Base-by-base conservation (phyloP, 2,888 invertebrate species). In the Trichopria drosophilae region DNA sequence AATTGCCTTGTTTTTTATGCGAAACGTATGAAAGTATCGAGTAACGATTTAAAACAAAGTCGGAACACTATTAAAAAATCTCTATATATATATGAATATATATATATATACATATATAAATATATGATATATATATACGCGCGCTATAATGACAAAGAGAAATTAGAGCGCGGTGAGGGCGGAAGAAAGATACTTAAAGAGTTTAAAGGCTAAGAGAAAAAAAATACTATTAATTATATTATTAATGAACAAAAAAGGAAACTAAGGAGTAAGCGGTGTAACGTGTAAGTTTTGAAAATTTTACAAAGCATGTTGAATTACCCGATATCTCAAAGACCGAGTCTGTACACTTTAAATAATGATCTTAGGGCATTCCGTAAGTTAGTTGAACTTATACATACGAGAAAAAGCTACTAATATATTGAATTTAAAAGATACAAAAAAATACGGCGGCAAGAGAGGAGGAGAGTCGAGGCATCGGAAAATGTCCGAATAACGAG, bases 1-100 rank as follows among this genome's bases (percentile, higher is more conserved):
- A 70, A 72, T 72, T 73, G 73, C 73, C 73, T 73, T 73, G 73
- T 72, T 73, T 73, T 73, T 71, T 73, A 73, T 71, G 72, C 69
- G 66, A 67, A 72, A 68, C 65, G 62, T 67, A 68, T 67, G 71
- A 72, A 70, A 72, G 70, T 72, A 72, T 68, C 64, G 65, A 70
- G 49, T 66, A 67, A 66, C 60, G 63, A 62, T 62, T 66, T 63
- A 65, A 67, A 65, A 59, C 62, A 66, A 67, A 60, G 60, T 62
- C 62, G 58, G 50, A 61, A 58, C 57, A 62, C 53, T 66, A 62
- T 60, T 65, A 61, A 64, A 60, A 58, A 51, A 59, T 26, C 42
- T 58, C 31, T 61, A 57, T 58, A 53, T 60, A 52, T 58, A 57
- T 46, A 56, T 52, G 57, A 53, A 59, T 40, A 53, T 51, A 52